Evolutionary conservation across 2,888 invertebrate species (phyloP), one percentile per base, ranked within the genome.

Genomic region (Cylindroiulus punctatus): DNA sequence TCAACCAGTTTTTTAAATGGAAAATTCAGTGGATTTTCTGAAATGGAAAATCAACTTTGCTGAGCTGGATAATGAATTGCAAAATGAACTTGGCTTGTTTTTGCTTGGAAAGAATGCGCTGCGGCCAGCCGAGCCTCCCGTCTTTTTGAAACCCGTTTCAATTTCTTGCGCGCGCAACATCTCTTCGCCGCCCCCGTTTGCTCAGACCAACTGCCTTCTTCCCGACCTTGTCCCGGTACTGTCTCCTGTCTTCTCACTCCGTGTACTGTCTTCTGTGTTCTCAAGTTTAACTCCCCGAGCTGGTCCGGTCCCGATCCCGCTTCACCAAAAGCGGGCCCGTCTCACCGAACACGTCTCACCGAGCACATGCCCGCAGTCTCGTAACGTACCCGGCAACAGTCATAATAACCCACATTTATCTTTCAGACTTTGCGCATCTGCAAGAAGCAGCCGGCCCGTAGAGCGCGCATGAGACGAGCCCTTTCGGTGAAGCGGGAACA

Each of bases 401-500:
- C 82, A 42, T 82, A 42, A 82, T 82, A 82, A 82, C n/a, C 40
- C 82, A 82, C 82, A 40, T 10, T 32, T 32, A 22, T 32, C 22
- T 82, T 30, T 7, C 26, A 10, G 30, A 40, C 10, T 82, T 42
- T 32, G 10, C 32, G 22, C 7, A 82, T 82, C 22, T 32, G 32
- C 76, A 32, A 81, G n/a, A n/a, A n/a, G n/a, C n/a, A n/a, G n/a
- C n/a, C n/a, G n/a, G n/a, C n/a, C n/a, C n/a, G n/a, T n/a, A n/a
- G n/a, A n/a, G n/a, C n/a, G n/a, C n/a, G n/a, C n/a, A n/a, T n/a
- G n/a, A n/a, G n/a, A 57, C 81, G 14, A 30, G 81, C 26, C 10
- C 81, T 22, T 81, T 81, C 32, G 12, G 26, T 5, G n/a, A 32
- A n/a, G 17, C 30, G 14, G 1, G 47, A 3, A 47, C 17, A 10